Conservation (phyloP, 2,113 vertebrate genomes). For the Campylorhamphus procurvoides region DNA sequence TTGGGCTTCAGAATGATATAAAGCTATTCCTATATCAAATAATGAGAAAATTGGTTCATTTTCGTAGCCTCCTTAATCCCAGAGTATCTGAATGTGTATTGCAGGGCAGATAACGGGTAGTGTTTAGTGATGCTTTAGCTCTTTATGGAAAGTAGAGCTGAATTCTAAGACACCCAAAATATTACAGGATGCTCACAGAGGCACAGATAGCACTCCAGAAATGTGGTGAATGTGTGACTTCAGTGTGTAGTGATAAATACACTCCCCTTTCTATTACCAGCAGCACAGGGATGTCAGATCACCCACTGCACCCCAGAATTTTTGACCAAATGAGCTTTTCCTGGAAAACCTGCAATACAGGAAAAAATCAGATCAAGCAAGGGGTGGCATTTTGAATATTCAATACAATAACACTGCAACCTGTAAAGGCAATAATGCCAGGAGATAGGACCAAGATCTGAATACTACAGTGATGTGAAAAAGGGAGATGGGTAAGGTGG, state of each 20-base stretch:
- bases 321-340: neutral
- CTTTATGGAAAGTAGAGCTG: neutral
- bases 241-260: neutral
- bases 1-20: neutral
- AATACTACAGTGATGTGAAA: neutral
- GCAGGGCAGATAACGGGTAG: neutral
- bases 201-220: neutral
- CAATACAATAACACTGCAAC: neutral
- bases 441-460: neutral
- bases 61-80: neutral
- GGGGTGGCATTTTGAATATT: neutral
- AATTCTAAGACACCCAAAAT: neutral
- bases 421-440: neutral
- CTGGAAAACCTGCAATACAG: accelerated
- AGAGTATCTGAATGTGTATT: neutral
- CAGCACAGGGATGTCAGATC: neutral
- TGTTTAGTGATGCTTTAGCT: neutral
- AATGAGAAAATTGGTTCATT: neutral
- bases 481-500: neutral
- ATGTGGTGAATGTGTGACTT: neutral
- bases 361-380: neutral
- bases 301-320: neutral
- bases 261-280: neutral
- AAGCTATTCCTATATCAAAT: neutral
- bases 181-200: neutral